Evolutionary conservation across 2,113 vertebrate genomes (phyloP).

Genomic region (Tachycineta bicolor): DNA sequence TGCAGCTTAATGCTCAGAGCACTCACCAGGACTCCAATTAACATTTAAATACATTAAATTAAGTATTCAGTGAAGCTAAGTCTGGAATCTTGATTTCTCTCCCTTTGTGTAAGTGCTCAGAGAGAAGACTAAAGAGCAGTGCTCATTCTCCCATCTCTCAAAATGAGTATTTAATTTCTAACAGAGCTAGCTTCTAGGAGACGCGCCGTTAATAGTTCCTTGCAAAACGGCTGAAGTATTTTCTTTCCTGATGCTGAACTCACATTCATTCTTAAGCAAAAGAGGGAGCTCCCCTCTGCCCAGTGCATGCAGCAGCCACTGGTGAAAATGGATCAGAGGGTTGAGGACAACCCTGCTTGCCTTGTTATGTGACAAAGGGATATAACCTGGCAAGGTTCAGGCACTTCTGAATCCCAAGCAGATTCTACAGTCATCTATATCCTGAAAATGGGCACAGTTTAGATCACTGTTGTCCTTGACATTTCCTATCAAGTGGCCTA

Average conservation of each 20-base stretch:
- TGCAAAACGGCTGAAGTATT: neutral
- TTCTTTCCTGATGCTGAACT: neutral
- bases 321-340: neutral
- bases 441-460: neutral
- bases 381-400: neutral
- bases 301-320: neutral
- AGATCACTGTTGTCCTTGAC: neutral
- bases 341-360: neutral
- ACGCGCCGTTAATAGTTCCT: neutral
- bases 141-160: neutral
- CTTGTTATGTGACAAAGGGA: neutral
- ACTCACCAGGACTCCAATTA: conserved; percentile 45
- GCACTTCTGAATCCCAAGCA: neutral
- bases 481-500: neutral
- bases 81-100: neutral
- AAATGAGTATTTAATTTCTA: conserved; percentile 23
- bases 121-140: conserved; percentile 10
- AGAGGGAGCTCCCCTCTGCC: neutral
- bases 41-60: conserved; percentile 56
- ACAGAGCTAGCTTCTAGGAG: neutral
- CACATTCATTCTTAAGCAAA: neutral
- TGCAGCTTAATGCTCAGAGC: conserved; percentile 16
- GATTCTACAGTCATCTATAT: neutral
- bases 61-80: conserved; percentile 19
- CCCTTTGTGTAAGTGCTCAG: neutral